Evolutionary conservation across 1,140 invertebrate genomes (phyloP), one percentile per base, ranked within the genome.

Genomic region (Meloidogyne chitwoodi): DNA sequence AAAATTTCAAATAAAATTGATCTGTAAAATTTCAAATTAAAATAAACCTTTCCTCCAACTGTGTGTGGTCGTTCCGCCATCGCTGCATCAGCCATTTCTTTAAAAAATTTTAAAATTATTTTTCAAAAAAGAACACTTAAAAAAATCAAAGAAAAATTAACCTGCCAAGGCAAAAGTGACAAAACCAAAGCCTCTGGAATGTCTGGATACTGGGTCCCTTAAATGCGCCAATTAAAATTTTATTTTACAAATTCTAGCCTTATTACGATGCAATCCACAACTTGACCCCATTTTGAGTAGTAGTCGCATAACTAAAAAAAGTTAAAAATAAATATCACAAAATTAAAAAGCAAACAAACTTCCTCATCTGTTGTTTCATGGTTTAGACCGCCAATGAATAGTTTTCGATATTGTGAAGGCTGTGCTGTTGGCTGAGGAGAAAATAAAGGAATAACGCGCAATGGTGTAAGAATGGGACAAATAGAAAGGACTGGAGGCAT

Each of bases 201-300:
- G 93, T 63, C 93, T 93, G 41, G 95, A 95, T 82, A 93, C 92
- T 0, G 94, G 93, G 88, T 98, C 96, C 84, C 94, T 94, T 31
- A 29, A 27, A 73, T n/a, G 16, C 10, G 2, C 34, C 34, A 22
- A 48, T 24, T 14, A 22, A 62, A 73, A 38, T 27, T 73, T 56
- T 1, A 64, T 63, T 41, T 56, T 11, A 26, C 22, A 63, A 44
- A 29, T 68, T 68, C 67, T 41, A 26, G 29, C 70, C 70, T 73
- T 94, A 98, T 98, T 0, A 98, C 95, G 27, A 98, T 94, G 38
- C 95, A 94, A 89, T 98, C 96, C 0, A 96, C 93, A 79, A 99
- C 94, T 31, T 68, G 27, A 41, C 96, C 96, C 93, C 93, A 98
- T 91, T 96, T 91, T 85, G 93, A 93, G 89, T 96, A 99, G 89